Percentiles rank a stretch among this genome's conserved stretches.
Evolutionary conservation across 2,888 invertebrate species (phyloP).

Genomic region (Scaptomyza reducta): DNA sequence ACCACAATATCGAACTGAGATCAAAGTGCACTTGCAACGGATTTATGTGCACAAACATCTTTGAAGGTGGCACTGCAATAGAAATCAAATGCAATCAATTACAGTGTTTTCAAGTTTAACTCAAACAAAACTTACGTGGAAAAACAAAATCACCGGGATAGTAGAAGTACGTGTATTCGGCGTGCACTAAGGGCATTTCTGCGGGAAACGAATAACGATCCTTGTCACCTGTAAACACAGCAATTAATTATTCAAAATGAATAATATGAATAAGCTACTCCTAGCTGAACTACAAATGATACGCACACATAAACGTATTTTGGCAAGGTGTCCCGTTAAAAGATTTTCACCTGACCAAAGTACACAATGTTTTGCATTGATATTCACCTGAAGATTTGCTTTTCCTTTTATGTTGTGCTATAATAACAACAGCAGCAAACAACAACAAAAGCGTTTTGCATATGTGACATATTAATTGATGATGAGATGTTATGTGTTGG

Average conservation of each 20-base stretch:
- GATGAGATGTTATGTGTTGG: slow-evolving; percentile 30
- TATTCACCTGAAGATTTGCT: slow-evolving; percentile 84
- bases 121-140: slow-evolving; percentile 88
- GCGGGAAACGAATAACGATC: slow-evolving; percentile 93
- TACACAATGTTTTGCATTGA: slow-evolving; percentile 29
- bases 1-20: slow-evolving; percentile 94
- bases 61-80: slow-evolving; percentile 95
- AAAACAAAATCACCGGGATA: slow-evolving; percentile 96
- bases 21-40: slow-evolving; percentile 95
- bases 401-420: slow-evolving; percentile 87
- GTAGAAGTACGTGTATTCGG: slow-evolving; percentile 98
- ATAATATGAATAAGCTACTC: background rate
- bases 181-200: slow-evolving; percentile 96
- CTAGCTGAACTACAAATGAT: slow-evolving; percentile 2
- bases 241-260: slow-evolving; percentile 9
- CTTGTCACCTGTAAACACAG: slow-evolving; percentile 86
- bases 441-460: slow-evolving; percentile 56
- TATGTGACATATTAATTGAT: slow-evolving; percentile 58
- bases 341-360: background rate
- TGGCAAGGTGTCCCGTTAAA: slow-evolving; percentile 6
- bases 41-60: slow-evolving; percentile 95
- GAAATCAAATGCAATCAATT: background rate
- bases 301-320: slow-evolving; percentile 11
- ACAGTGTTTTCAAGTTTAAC: background rate
- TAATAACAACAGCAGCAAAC: slow-evolving; percentile 55